A percentile compares a stretch with the other conserved stretches of the same genome.
These are phyloP conservation scores for Drosophila mettleri DNA, from an alignment of 2,888 invertebrate genomes.

Conservation along the genomic window DNA sequence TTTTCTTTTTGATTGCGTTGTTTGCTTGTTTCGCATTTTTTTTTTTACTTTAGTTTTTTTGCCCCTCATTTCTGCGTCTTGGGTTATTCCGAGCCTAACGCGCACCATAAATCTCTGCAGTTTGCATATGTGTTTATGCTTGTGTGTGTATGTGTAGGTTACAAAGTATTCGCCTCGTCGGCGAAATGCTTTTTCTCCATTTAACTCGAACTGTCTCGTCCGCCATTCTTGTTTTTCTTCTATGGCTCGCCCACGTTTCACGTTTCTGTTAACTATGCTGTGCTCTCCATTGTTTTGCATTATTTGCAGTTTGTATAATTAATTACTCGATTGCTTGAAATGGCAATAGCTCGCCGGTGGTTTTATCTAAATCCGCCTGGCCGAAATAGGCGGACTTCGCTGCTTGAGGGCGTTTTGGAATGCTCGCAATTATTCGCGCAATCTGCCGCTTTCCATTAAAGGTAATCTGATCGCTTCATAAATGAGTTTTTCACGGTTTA, in stretches of 20 bases:
- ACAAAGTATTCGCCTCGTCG: constrained; percentile 18
- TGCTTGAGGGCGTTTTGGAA: constrained; percentile 29
- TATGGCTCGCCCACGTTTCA: constrained; percentile 29
- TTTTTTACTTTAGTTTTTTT: constrained; percentile 34
- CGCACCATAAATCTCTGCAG: constrained; percentile 66
- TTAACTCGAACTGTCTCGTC: neutral
- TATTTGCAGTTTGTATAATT: constrained; percentile 65
- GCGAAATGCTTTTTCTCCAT: constrained; percentile 65
- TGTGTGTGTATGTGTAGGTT: constrained; percentile 9
- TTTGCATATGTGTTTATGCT: constrained; percentile 10
- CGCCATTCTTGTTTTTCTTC: constrained; percentile 39
- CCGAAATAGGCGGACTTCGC: constrained; percentile 29
- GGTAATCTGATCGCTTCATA: constrained; percentile 3
- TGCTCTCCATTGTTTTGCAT: constrained; percentile 63
- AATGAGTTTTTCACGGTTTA: constrained; percentile 13
- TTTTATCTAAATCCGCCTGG: constrained; percentile 42
- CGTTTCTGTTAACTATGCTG: constrained; percentile 8
- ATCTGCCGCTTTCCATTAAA: constrained; percentile 31
- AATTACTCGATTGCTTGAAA: constrained; percentile 47
- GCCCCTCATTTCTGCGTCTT: constrained; percentile 58
- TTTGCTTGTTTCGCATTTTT: constrained; percentile 41
- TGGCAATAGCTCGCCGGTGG: constrained; percentile 33
- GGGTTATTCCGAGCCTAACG: constrained; percentile 65
- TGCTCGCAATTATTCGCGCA: constrained; percentile 35
- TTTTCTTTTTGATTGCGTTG: constrained; percentile 61